Evolutionary conservation across 2,888 invertebrate species (phyloP).

Genomic region (Nymphalis polychloros): DNA sequence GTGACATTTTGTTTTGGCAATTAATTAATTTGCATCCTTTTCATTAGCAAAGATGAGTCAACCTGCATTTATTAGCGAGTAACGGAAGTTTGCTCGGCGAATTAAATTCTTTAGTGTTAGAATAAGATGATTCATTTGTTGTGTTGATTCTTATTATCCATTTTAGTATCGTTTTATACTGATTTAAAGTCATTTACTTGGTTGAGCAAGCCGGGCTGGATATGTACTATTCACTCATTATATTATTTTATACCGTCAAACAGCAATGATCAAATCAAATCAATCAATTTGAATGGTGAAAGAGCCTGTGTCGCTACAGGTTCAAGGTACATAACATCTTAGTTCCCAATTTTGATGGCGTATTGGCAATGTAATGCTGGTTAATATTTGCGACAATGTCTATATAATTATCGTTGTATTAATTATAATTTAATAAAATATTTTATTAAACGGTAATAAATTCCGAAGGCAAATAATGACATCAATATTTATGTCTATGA

Average conservation of each 20-base stretch:
- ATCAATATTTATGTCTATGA: constrained; percentile 4
- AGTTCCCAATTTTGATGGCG: too few species aligned
- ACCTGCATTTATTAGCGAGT: constrained; percentile 44
- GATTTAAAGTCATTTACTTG: background rate
- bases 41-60: constrained; percentile 35
- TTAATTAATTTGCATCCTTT: constrained; percentile 33
- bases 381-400: background rate
- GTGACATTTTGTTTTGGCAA: constrained; percentile 27
- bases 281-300: too few species aligned
- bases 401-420: background rate
- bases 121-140: constrained; percentile 40
- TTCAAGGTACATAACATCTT: too few species aligned
- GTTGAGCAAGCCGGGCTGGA: too few species aligned
- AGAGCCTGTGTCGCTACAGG: too few species aligned
- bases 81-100: constrained; percentile 43
- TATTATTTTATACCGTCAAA: too few species aligned
- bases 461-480: constrained; percentile 1
- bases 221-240: too few species aligned
- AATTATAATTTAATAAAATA: constrained; percentile 1
- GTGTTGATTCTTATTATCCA: constrained; percentile 21
- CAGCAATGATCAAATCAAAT: too few species aligned
- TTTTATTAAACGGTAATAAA: background rate
- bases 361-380: too few species aligned
- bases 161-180: constrained; percentile 18
- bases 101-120: constrained; percentile 37